Conservation (phyloP, 2,888 invertebrate species). For the Zeuzera pyrina region DNA sequence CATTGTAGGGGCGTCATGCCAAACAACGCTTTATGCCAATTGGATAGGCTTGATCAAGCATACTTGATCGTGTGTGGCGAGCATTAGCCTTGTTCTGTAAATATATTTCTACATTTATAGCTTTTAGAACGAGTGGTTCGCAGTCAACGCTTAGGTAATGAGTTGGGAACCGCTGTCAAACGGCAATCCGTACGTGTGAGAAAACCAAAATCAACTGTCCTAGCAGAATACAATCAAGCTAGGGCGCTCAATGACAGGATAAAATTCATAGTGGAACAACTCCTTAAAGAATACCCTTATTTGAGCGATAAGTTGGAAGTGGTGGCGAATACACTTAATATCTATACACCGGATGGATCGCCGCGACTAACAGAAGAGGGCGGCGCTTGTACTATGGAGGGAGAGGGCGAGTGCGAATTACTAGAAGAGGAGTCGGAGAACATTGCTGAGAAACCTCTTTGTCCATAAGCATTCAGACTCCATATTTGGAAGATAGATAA, state of each 20-base stretch:
- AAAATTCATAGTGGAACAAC: conserved; percentile 67
- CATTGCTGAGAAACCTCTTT: conserved; percentile 35
- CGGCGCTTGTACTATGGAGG: conserved; percentile 12
- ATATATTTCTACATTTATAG: too few relatives aligned
- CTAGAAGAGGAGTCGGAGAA: conserved; percentile 20
- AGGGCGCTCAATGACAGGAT: conserved; percentile 72
- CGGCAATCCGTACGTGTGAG: conserved; percentile 42
- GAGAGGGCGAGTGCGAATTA: conserved; percentile 16
- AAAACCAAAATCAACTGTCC: conserved; percentile 60
- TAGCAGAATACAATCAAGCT: conserved; percentile 73
- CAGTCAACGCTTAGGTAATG: conserved; percentile 78
- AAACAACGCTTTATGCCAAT: too few relatives aligned
- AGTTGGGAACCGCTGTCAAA: conserved; percentile 68
- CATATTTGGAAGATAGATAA: too few relatives aligned
- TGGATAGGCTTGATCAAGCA: too few relatives aligned
- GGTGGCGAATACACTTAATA: conserved; percentile 66
- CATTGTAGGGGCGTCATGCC: too few relatives aligned
- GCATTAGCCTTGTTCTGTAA: too few relatives aligned
- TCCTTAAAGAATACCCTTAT: conserved; percentile 76
- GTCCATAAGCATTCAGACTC: conserved; percentile 9
- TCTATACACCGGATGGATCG: conserved; percentile 36
- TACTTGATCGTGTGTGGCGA: too few relatives aligned
- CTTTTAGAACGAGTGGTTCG: conserved; percentile 75
- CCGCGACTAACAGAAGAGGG: conserved; percentile 32
- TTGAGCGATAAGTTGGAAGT: conserved; percentile 43